phyloP scores from a whole-genome alignment of 1,140 invertebrate species.

The Drosophila tani region DNA sequence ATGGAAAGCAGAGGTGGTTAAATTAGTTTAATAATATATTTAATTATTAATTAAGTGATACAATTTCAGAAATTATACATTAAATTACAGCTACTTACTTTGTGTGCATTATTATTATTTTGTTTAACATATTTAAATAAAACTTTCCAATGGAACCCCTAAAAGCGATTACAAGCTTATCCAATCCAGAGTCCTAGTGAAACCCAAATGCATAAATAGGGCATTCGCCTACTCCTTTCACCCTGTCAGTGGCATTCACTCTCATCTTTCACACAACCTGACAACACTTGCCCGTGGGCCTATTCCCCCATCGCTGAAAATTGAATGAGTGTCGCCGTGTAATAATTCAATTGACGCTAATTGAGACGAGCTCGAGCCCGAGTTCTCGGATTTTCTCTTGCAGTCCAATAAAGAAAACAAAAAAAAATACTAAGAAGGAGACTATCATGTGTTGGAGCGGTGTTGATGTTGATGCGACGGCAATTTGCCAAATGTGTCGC shows the following conservation, averaged over 20 bases:
- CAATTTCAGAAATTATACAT: too few relatives aligned
- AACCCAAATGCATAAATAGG: background rate
- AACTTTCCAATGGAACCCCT: fast-evolving
- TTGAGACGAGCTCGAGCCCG: slow-evolving; percentile 66
- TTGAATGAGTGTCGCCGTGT: slow-evolving; percentile 81
- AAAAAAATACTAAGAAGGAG: slow-evolving; percentile 22
- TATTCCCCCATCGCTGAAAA: slow-evolving; percentile 55
- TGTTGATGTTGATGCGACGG: slow-evolving; percentile 38
- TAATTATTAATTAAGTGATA: too few relatives aligned
- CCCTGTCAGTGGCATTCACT: slow-evolving; percentile 1
- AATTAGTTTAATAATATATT: too few relatives aligned
- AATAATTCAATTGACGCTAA: slow-evolving; percentile 82
- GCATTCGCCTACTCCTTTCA: background rate
- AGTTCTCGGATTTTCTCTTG: slow-evolving; percentile 70
- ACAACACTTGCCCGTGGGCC: slow-evolving; percentile 20
- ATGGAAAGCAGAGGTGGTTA: too few relatives aligned
- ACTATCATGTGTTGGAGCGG: slow-evolving; percentile 32
- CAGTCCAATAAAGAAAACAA: slow-evolving; percentile 30
- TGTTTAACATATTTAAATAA: too few relatives aligned
- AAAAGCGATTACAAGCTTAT: background rate
- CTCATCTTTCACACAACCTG: slow-evolving; percentile 22
- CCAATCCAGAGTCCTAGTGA: background rate
- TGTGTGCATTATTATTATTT: too few relatives aligned
- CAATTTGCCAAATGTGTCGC: slow-evolving; percentile 81
- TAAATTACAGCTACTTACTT: too few relatives aligned